phyloP scores from a whole-genome alignment of 2,888 invertebrate genomes.

The Azorinus chamasolen region DNA sequence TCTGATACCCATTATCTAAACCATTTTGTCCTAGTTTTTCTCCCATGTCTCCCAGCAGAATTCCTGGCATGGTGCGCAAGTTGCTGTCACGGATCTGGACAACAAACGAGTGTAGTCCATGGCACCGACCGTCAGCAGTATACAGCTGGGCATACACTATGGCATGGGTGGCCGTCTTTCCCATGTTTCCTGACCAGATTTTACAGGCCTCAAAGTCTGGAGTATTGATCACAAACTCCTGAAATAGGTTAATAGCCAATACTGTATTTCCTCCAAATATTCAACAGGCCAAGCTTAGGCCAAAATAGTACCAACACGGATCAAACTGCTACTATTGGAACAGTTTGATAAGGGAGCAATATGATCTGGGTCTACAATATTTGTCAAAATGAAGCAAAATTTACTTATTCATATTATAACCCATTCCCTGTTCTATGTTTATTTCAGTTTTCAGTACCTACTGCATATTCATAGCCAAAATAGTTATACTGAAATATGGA shows the following conservation, averaged over 20 bases:
- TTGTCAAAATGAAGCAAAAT: too few species aligned
- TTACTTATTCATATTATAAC: background rate
- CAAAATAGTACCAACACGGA: too few species aligned
- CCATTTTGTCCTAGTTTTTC: slow-evolving; percentile 97
- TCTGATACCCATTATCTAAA: slow-evolving; percentile 94
- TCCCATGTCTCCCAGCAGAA: slow-evolving; percentile 96
- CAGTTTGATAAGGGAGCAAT: too few species aligned
- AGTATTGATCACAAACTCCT: slow-evolving; percentile 91
- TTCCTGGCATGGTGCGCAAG: slow-evolving; percentile 89
- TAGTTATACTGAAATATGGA: too few species aligned
- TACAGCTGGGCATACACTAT: slow-evolving; percentile 95
- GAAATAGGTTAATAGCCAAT: slow-evolving; percentile 27
- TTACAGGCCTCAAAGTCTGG: slow-evolving; percentile 93
- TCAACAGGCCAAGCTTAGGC: too few species aligned
- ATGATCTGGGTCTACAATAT: too few species aligned
- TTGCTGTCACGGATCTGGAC: slow-evolving; percentile 90
- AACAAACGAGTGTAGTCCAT: slow-evolving; percentile 96
- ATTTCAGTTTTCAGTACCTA: too few species aligned
- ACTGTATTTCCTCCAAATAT: too few species aligned
- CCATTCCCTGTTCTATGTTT: too few species aligned
- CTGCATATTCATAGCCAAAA: too few species aligned
- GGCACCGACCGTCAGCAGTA: slow-evolving; percentile 92
- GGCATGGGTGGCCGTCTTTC: slow-evolving; percentile 92
- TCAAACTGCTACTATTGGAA: too few species aligned
- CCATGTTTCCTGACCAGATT: slow-evolving; percentile 94